phyloP scores from a whole-genome alignment of 2,113 vertebrate species.

The Pseudorhombus dupliciocellatus region DNA sequence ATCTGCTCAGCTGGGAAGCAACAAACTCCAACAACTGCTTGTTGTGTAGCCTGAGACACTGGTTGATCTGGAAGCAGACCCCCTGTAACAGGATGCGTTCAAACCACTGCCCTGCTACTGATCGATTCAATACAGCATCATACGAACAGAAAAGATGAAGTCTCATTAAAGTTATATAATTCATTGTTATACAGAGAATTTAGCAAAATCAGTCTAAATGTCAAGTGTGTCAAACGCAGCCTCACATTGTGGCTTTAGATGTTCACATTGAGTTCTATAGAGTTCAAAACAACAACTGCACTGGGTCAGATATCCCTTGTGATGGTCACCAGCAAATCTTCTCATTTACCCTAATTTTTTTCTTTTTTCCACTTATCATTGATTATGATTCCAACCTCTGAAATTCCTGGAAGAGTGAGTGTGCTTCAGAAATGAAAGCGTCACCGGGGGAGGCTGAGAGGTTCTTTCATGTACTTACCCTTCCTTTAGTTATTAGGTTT shows the following conservation, averaged over 20 bases:
- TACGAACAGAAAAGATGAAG: no score
- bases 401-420: conserved; percentile 3
- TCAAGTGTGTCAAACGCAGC: no score
- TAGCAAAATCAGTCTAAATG: no score
- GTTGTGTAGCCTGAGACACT: no score
- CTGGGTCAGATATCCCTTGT: not conserved
- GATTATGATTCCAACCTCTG: not conserved
- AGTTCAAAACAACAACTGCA: not conserved
- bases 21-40: not conserved
- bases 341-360: not conserved
- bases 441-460: conserved; percentile 21
- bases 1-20: not conserved
- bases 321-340: not conserved
- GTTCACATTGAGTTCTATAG: not conserved
- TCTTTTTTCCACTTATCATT: not conserved
- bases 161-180: no score
- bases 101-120: no score
- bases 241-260: not conserved
- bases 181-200: no score
- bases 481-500: conserved; percentile 51
- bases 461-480: conserved; percentile 46
- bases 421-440: not conserved
- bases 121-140: no score
- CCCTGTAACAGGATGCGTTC: no score
- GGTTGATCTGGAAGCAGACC: no score